phyloP scores from a whole-genome alignment of 2,888 invertebrate genomes.

The Epiperipatus broadwayi region DNA sequence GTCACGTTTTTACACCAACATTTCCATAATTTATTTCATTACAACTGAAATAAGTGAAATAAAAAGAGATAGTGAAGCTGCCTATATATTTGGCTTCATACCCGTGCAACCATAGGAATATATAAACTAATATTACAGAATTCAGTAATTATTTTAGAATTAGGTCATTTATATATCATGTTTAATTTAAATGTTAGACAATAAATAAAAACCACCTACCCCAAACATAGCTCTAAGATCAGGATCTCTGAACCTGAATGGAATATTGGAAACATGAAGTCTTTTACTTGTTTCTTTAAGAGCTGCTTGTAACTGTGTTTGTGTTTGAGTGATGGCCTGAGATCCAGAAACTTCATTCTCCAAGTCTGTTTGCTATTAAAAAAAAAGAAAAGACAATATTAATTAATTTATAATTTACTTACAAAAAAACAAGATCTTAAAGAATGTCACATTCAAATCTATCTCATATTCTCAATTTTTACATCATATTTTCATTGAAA shows the following conservation, averaged over 20 bases:
- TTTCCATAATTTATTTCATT: no score
- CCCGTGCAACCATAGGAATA: no score
- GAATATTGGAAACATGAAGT: constrained; percentile 97
- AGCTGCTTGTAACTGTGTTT: constrained; percentile 21
- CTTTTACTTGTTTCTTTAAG: constrained; percentile 58
- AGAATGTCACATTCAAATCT: no score
- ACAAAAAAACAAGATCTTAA: no score
- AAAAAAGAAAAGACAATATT: constrained; percentile 13
- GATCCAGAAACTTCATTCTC: constrained; percentile 31
- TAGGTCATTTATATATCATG: background rate
- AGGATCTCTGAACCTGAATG: constrained; percentile 96
- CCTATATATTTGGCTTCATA: no score
- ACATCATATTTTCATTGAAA: no score
- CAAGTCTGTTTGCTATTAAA: constrained; percentile 40
- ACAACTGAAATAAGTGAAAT: no score
- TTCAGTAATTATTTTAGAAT: background rate
- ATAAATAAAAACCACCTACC: constrained; percentile 42
- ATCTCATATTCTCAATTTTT: no score
- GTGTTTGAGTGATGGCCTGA: constrained; percentile 15
- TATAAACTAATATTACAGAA: background rate
- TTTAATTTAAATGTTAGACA: constrained; percentile 5
- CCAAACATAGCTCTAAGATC: constrained; percentile 96
- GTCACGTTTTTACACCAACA: no score
- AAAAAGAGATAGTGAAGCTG: no score
- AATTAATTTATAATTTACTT: no score